Base-by-base conservation (phyloP, 1,140 invertebrate species). In the Tetramorium alpestre region DNA sequence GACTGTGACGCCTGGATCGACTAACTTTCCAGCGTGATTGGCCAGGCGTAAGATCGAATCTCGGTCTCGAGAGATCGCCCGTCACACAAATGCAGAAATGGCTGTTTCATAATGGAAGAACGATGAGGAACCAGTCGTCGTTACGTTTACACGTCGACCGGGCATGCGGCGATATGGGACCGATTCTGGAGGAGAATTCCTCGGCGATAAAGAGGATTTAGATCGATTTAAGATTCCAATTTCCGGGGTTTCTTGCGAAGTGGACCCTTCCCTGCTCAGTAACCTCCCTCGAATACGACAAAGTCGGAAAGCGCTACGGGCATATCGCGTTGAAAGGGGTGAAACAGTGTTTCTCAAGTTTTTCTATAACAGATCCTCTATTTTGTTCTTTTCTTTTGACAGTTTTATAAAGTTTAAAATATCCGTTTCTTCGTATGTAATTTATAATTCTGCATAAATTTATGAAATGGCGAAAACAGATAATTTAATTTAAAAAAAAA, bases 161-260 rank as follows among this genome's bases (percentile, higher is more conserved):
- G 75, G 69, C 51, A 88, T 76, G 33, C 65, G 58, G 16, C 73
- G 67, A 81, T 89, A 88, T 80, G 85, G 72, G 16, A 18, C 22
- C 60, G 38, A 75, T 89, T 72, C 44, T 62, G 13, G 65, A 41
- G 16, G 67, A 80, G 88, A 89, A 89, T 80, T 89, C 82, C 75
- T 72, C 87, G 90, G 67, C 88, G 89, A 92, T 93, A 92, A 90
- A 92, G 87, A 90, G 90, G 91, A 93, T 92, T 91, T 90, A 88
- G 91, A 92, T 93, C 93, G 93, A 94, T 93, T 93, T 93, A 93
- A 93, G 92, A 93, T 94, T 94, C 92, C 93, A 94, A 94, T 94
- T 94, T 94, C 91, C 92, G 88, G 88, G 62, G 41, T 87, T 88
- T 80, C 84, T 88, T 56, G 60, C 82, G 75, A 69, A 86, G 77